Percentiles rank a stretch among this genome's conserved stretches.
Evolutionary conservation across 2,113 vertebrate genomes (phyloP).

Genomic region (Eonycteris spelaea): DNA sequence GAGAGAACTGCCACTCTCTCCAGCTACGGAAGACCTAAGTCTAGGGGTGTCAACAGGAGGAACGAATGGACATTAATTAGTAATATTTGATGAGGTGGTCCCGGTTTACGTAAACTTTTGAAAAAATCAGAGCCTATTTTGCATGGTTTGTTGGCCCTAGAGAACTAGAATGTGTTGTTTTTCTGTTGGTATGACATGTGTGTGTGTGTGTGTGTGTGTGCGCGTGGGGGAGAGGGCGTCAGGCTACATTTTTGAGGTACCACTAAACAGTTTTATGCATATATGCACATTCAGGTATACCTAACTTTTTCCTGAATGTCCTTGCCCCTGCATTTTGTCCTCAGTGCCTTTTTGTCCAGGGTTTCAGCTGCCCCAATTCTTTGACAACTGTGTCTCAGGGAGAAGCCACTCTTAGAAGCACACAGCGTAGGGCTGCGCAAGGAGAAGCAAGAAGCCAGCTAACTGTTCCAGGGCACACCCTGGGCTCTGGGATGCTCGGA

Average conservation of each 20-base stretch:
- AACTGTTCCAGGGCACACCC: too few relatives aligned
- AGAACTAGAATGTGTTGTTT: not conserved
- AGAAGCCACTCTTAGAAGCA: not conserved
- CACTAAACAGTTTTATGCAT: not conserved
- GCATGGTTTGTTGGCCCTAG: not conserved
- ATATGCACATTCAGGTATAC: not conserved
- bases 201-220: not conserved
- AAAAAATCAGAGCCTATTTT: not conserved
- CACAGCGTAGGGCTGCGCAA: fast-evolving
- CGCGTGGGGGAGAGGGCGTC: not conserved
- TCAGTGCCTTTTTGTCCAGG: not conserved
- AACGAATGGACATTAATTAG: not conserved
- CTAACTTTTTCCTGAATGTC: not conserved
- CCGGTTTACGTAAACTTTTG: not conserved
- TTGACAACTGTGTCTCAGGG: not conserved
- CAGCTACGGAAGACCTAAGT: not conserved
- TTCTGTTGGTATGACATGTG: not conserved
- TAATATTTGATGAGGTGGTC: not conserved
- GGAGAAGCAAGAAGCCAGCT: not conserved
- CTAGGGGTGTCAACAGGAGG: not conserved
- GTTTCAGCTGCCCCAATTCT: not conserved
- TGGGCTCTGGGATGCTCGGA: fast-evolving
- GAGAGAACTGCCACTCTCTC: not conserved
- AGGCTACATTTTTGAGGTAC: slow-evolving; percentile 58
- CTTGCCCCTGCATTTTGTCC: not conserved